These are phyloP conservation scores for Heterohyrax brucei DNA, from an alignment of 2,797 vertebrate genomes.

Conservation along the genomic window DNA sequence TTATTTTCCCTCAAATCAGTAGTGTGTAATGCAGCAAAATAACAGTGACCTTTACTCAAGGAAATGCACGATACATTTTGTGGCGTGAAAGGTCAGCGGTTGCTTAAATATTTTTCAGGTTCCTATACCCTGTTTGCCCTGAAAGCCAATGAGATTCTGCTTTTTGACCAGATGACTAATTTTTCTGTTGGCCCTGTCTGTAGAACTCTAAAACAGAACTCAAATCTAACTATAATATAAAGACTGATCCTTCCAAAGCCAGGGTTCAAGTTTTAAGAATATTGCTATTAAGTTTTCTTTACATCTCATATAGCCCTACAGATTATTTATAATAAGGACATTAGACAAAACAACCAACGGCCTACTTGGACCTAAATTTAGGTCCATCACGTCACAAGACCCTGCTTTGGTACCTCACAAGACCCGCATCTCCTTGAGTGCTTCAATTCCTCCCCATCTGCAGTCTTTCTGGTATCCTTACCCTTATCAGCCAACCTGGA, in stretches of 20 bases:
- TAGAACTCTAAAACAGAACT: slow-evolving; percentile 38
- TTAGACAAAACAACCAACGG: neutral
- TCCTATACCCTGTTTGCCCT: slow-evolving; percentile 18
- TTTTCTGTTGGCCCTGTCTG: neutral
- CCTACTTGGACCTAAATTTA: slow-evolving; percentile 19
- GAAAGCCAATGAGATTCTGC: slow-evolving; percentile 45
- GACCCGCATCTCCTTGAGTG: neutral
- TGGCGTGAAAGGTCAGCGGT: slow-evolving; percentile 40
- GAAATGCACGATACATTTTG: slow-evolving; percentile 11
- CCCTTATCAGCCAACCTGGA: neutral
- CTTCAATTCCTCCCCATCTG: neutral
- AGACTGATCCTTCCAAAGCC: slow-evolving; percentile 16
- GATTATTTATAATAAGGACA: slow-evolving; percentile 39
- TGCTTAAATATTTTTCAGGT: slow-evolving; percentile 44
- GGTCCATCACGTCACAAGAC: neutral
- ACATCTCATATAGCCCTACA: neutral
- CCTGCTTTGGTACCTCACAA: neutral
- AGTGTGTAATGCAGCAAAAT: slow-evolving; percentile 12
- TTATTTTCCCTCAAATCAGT: slow-evolving; percentile 56
- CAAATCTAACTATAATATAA: neutral
- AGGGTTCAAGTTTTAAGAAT: neutral
- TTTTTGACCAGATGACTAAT: slow-evolving; percentile 23
- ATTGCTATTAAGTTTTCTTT: slow-evolving; percentile 9
- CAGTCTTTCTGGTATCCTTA: neutral
- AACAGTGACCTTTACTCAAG: slow-evolving; percentile 42